Percentiles rank a stretch among this genome's conserved stretches.
These are phyloP conservation scores for Setipinna tenuifilis DNA, from an alignment of 2,797 vertebrate genomes.

Conservation along the genomic window DNA sequence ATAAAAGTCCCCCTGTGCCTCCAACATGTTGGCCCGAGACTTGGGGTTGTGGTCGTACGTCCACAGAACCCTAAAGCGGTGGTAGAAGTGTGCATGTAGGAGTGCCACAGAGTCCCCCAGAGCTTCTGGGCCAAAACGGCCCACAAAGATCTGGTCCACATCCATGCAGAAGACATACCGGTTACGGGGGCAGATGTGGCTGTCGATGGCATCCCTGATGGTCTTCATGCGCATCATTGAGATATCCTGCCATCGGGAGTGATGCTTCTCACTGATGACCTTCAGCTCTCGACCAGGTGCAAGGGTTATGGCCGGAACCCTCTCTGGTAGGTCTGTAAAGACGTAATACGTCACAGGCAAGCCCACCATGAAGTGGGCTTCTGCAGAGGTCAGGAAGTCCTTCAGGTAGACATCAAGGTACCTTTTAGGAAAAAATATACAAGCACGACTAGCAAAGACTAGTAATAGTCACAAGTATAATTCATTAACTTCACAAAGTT, in stretches of 20 bases:
- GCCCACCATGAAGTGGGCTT: slow-evolving; percentile 67
- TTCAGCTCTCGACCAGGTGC: slow-evolving; percentile 53
- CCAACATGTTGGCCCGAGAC: slow-evolving; percentile 67
- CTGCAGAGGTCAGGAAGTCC: slow-evolving; percentile 66
- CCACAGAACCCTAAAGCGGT: slow-evolving; percentile 42
- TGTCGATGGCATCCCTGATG: slow-evolving; percentile 69
- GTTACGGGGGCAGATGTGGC: slow-evolving; percentile 66
- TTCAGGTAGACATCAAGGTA: slow-evolving; percentile 68
- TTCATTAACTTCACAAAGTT: no score
- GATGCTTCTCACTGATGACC: slow-evolving; percentile 52
- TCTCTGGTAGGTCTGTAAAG: slow-evolving; percentile 62
- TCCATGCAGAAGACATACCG: slow-evolving; percentile 82
- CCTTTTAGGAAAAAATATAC: slow-evolving; percentile 41
- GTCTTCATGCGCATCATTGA: slow-evolving; percentile 71
- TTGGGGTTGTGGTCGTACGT: slow-evolving; percentile 68
- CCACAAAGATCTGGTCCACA: slow-evolving; percentile 77
- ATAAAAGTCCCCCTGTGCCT: slow-evolving; percentile 67
- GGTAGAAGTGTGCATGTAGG: slow-evolving; percentile 70
- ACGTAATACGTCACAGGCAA: slow-evolving; percentile 69
- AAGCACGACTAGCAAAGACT: no score
- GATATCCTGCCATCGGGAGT: slow-evolving; percentile 70
- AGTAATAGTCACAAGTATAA: no score
- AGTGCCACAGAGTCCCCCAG: slow-evolving; percentile 70
- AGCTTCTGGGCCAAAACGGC: slow-evolving; percentile 70
- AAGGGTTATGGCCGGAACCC: slow-evolving; percentile 56